Base-by-base conservation (phyloP, 64 coral and sea anemone genomes). In the Stichodactyla mertensii region DNA sequence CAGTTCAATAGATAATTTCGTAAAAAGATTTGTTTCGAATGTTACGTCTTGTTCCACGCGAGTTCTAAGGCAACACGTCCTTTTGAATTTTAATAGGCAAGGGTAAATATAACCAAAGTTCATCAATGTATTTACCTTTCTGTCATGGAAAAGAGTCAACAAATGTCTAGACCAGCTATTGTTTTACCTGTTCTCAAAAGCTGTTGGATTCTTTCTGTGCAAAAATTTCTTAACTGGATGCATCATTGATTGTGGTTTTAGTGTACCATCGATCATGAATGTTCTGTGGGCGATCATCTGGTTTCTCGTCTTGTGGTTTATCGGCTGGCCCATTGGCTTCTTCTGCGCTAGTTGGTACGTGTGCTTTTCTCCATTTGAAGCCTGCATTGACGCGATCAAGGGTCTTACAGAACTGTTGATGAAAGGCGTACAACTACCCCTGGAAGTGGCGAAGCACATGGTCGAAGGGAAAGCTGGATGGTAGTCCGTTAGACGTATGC, bases 341-440 rank as follows among this genome's bases (percentile, higher is more conserved):
- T 94, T 94, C 80, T 94, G 92, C 19, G 92, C 92, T 16, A 85
- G 92, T 51, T 94, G 92, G 92, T 94, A 94, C 92, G 88, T 94
- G 4, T 94, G 92, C 77, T 80, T 89, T 13, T 94, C 92, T 64
- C 92, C 92, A 54, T 88, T 94, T 80, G 92, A 94, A 84, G 92
- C 92, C 83, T 94, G 92, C 82, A 84, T 89, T 10, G 88, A 90
- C 18, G 92, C 84, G 14, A 86, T 89, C 16, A 94, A 94, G 66
- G 19, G 19, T 26, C 14, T 94, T 5, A 94, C 92, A 45, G 92
- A 94, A 52, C 51, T 94, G 5, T 71, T 94, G 6, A 94, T 94
- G 92, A 89, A 89, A 79, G 92, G 92, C 23, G 88, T 94, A 0
- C 71, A 83, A 69, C 87, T 94, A 27, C 92, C 92, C 8, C 85